phyloP scores from a whole-genome alignment of 1,140 invertebrate genomes.

The Calosoma granatense region DNA sequence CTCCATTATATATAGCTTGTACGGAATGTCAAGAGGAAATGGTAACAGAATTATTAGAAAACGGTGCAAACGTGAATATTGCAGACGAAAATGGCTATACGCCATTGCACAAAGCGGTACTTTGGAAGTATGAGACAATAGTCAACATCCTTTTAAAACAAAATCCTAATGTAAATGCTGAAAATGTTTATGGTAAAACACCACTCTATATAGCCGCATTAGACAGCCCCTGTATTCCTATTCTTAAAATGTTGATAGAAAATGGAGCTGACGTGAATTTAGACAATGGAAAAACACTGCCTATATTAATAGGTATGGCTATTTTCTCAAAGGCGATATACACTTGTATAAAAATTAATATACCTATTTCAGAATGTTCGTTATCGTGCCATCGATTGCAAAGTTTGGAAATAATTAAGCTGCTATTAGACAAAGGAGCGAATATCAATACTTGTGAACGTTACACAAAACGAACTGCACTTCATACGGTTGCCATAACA shows the following conservation, averaged over 20 bases:
- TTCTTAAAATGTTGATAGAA: not conserved
- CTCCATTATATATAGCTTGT: not conserved
- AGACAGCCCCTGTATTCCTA: not conserved
- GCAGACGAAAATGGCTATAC: not conserved
- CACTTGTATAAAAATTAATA: not conserved
- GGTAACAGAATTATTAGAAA: not conserved
- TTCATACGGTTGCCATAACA: slow-evolving; percentile 21
- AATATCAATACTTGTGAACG: not conserved
- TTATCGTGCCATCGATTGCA: not conserved
- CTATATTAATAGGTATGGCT: not conserved
- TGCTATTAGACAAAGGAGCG: not conserved
- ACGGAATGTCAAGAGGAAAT: not conserved
- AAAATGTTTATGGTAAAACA: not conserved
- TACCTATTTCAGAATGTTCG: not conserved
- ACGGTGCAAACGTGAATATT: not conserved
- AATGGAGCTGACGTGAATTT: not conserved
- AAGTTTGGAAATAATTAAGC: not conserved
- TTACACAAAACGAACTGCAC: slow-evolving; percentile 16
- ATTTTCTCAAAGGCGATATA: not conserved
- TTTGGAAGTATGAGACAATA: not conserved
- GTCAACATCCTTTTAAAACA: not conserved
- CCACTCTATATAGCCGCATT: not conserved
- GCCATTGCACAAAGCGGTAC: not conserved
- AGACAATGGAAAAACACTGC: not conserved
- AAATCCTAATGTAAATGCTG: not conserved